Base-by-base conservation (phyloP, 2,113 vertebrate genomes). In the Oncorhynchus kisutch region DNA sequence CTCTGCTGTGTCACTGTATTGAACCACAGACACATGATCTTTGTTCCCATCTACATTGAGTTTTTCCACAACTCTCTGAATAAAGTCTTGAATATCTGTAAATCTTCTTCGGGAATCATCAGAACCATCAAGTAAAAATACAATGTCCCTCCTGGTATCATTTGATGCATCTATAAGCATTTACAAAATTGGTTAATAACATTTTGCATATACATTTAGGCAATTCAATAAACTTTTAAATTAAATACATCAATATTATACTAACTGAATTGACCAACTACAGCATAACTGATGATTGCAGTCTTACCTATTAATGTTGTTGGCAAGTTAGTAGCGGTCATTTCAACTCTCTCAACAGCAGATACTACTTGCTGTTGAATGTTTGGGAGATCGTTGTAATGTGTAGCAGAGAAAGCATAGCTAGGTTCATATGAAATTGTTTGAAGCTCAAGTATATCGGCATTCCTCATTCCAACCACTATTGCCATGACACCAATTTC, bases 71-170 rank as follows among this genome's bases (percentile, higher is more conserved):
- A 94, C 71, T 57, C 39, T 87, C 66, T 86, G 78, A 27, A 94
- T 85, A 91, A 95, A 93, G 39, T 89, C 88, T 84, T 80, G 81
- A 22, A 95, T 89, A 73, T 83, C 76, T 73, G 83, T 69, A 69
- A 94, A 94, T 75, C 69, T 85, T 81, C 3, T 79, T 68, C 78
- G 81, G 77, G 92, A 90, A 71, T 86, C 85, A 84, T 94, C 91
- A 76, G 94, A 91, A 65, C 91, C 93, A 90, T 94, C 94, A 73
- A 94, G 84, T 74, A 94, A 87, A 91, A 94, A 93, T 16, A 94
- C 90, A 85, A 94, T 11, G 67, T 94, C 93, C 87, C 89, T 90
- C 79, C 78, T 82, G n/a, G 49, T 87, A 75, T 69, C 29, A 88
- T 92, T 89, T 93, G 91, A 29, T 89, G 89, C 76, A 76, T 87